Base-by-base conservation (phyloP, 2,797 vertebrate genomes). In the Ceyx erithaca region DNA sequence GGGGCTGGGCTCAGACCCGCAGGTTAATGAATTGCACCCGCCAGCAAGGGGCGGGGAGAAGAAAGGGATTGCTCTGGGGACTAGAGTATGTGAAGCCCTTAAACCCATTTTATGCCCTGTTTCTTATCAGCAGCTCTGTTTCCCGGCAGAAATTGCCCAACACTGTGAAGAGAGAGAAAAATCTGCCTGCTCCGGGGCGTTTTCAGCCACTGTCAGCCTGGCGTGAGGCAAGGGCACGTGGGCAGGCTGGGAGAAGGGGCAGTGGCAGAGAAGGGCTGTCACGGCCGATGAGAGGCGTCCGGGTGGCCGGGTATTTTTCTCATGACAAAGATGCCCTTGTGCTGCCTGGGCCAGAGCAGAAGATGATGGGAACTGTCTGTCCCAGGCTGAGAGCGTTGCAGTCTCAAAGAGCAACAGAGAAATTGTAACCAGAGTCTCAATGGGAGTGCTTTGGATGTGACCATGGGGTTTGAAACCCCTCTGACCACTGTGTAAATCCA, bases 1-100 rank as follows among this genome's bases (percentile, higher is more conserved):
- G 96, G 97, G 98, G 98, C 97, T 97, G 97, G 96, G 96, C 97
- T 89, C 89, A 83, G 83, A 94, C 92, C 72, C 90, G 94, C 35
- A 15, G 78, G 88, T 91, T 88, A 81, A 94, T 84, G 88, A 91
- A 49, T 79, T 55, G 78, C 61, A 31, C 78, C 62, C 33, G 2
- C 19, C 62, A 26, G 71, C 31, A 3, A 45, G 45, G 48, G 59
- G 54, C 10, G 30, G 26, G 20, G 59, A 58, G 43, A 80, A 67
- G 41, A 52, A 84, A n/a, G 49, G 81, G 40, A 40, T 46, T 28
- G 64, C 80, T 81, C 49, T 9, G 3, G 54, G 64, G 68, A 89
- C 59, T 43, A 5, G 54, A 59, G 78, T 35, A 15, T 31, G 79
- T 4, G 3, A 81, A 62, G 66, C 67, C 52, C 85, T 90, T 62